phyloP scores from a whole-genome alignment of 1,140 invertebrate genomes.

The Ptiloglossa arizonensis region DNA sequence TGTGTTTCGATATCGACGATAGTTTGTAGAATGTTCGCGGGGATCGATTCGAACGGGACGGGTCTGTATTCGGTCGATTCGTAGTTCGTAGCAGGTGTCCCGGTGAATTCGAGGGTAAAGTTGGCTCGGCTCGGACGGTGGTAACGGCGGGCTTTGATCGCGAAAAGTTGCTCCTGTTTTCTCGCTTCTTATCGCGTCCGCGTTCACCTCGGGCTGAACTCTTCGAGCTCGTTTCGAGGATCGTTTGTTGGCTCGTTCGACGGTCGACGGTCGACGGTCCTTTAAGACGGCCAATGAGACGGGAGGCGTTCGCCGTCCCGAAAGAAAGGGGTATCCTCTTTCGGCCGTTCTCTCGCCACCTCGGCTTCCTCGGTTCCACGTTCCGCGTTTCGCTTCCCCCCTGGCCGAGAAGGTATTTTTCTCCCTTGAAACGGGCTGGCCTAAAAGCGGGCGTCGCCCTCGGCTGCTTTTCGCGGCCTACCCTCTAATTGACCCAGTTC shows the following conservation, averaged over 20 bases:
- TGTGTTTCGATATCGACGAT: too few species aligned
- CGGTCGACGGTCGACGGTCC: background rate
- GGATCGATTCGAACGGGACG: slow-evolving; percentile 12
- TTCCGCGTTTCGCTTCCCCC: slow-evolving; percentile 16
- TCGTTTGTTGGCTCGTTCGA: slow-evolving; percentile 39
- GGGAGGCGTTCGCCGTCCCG: background rate
- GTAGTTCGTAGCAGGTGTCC: background rate
- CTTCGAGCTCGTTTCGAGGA: slow-evolving; percentile 8
- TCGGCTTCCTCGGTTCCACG: background rate
- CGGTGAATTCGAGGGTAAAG: slow-evolving; percentile 37
- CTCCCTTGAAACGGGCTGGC: slow-evolving; percentile 39
- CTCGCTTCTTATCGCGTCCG: slow-evolving; percentile 20
- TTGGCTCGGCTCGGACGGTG: slow-evolving; percentile 11
- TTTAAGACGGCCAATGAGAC: slow-evolving; percentile 44
- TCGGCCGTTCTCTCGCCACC: background rate
- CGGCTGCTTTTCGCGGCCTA: slow-evolving; percentile 50
- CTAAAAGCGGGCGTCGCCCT: slow-evolving; percentile 41
- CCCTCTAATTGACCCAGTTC: slow-evolving; percentile 66
- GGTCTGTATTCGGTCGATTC: slow-evolving; percentile 6
- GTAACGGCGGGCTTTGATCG: slow-evolving; percentile 25
- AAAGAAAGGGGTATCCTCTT: slow-evolving; percentile 19
- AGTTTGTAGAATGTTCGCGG: too few species aligned
- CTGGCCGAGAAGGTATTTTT: slow-evolving; percentile 35
- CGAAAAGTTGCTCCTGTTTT: background rate
- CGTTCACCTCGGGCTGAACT: background rate